Evolutionary conservation across 2,888 invertebrate species (phyloP).

Genomic region (Elegia similella): DNA sequence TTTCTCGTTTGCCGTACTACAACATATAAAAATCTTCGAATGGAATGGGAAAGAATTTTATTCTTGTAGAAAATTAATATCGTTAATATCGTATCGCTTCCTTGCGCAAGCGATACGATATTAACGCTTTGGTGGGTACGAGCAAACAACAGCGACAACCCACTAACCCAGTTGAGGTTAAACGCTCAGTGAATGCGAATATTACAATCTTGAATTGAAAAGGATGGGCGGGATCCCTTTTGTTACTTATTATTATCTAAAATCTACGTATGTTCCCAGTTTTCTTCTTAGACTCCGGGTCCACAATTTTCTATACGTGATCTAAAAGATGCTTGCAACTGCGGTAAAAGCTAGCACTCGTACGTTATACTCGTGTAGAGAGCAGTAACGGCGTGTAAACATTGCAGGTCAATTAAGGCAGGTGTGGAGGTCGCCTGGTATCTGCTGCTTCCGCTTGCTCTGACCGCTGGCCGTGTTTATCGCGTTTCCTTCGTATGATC

Average conservation of each 20-base stretch:
- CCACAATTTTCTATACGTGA: too few species aligned
- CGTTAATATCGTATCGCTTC: too few species aligned
- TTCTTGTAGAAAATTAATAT: too few species aligned
- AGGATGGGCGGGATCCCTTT: background rate
- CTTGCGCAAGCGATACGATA: too few species aligned
- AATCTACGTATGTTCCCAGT: too few species aligned
- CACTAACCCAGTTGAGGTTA: slow-evolving; percentile 16
- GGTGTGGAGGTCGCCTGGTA: slow-evolving; percentile 4
- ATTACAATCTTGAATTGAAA: background rate
- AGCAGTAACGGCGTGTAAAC: background rate
- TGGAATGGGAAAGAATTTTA: too few species aligned
- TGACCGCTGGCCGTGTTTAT: slow-evolving; percentile 5
- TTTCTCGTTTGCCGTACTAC: too few species aligned
- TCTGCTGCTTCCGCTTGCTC: slow-evolving; percentile 2
- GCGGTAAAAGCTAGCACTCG: background rate
- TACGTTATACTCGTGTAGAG: background rate
- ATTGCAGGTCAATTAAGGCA: slow-evolving; percentile 11
- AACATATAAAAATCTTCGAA: too few species aligned
- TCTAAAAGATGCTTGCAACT: too few species aligned
- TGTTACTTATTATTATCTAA: too few species aligned
- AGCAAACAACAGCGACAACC: slow-evolving; percentile 9
- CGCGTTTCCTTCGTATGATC: slow-evolving; percentile 6
- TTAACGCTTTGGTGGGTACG: slow-evolving; percentile 13
- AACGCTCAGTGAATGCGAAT: background rate
- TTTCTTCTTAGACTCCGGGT: too few species aligned